phyloP scores from a whole-genome alignment of 2,113 vertebrate species.

The Hypanus sabinus region DNA sequence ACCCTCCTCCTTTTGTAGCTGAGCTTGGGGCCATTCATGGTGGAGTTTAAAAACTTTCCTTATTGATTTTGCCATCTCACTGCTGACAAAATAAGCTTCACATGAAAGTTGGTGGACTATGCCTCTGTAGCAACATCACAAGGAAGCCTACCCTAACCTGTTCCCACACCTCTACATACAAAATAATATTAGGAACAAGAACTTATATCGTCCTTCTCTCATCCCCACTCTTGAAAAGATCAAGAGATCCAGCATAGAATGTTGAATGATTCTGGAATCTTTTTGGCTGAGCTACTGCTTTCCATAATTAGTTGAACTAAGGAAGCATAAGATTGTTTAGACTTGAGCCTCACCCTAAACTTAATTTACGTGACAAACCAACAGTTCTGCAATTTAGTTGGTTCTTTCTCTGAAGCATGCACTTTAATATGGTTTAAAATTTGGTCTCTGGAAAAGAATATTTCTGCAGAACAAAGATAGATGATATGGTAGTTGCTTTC shows the following conservation, averaged over 20 bases:
- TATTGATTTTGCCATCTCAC: background rate
- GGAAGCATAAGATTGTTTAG: background rate
- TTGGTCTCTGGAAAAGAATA: background rate
- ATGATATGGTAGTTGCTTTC: too few species aligned
- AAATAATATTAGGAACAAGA: background rate
- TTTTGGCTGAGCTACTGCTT: background rate
- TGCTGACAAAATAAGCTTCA: background rate
- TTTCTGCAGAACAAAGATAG: background rate
- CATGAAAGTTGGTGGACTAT: background rate
- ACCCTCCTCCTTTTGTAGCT: too few species aligned
- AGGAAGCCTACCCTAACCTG: background rate
- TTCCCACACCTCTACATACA: background rate
- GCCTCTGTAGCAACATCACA: background rate
- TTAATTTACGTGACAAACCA: background rate
- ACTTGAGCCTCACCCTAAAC: background rate
- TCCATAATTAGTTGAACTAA: background rate
- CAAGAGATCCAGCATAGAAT: background rate
- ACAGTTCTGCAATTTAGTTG: background rate
- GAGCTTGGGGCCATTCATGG: too few species aligned
- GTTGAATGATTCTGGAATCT: background rate
- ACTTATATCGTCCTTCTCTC: background rate
- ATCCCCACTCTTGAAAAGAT: background rate
- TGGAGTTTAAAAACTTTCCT: too few species aligned
- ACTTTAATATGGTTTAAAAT: background rate
- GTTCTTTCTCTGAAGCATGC: background rate